Evolutionary conservation across 2,797 vertebrate genomes (phyloP).

Genomic region (Helicolenus hilgendorfi): DNA sequence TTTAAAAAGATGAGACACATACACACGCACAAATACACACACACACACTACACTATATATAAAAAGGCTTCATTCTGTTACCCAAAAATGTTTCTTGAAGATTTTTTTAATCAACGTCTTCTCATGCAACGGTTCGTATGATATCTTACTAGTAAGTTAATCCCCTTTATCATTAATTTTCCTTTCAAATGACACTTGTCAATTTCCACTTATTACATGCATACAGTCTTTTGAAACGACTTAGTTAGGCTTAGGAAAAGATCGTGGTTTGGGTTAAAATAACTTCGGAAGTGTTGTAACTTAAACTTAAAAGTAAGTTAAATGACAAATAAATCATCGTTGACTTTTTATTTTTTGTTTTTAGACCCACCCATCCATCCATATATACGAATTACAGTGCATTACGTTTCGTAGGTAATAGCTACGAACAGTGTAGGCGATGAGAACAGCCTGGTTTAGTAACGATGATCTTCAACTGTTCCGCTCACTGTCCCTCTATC

Average conservation of each 20-base stretch:
- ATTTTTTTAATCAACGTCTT: not conserved
- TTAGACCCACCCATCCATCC: too few relatives aligned
- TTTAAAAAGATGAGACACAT: not conserved
- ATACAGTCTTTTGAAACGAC: too few relatives aligned
- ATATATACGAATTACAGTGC: accelerated
- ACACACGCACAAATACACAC: not conserved
- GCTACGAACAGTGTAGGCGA: too few relatives aligned
- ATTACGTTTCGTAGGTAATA: too few relatives aligned
- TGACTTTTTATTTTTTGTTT: too few relatives aligned
- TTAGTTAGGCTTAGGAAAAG: too few relatives aligned
- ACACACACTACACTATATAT: not conserved
- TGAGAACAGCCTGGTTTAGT: not conserved
- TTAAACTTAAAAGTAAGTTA: too few relatives aligned
- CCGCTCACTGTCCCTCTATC: not conserved
- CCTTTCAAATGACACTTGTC: too few relatives aligned
- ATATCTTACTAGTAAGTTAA: accelerated
- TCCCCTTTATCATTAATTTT: too few relatives aligned
- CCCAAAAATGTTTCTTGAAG: not conserved
- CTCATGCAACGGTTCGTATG: accelerated
- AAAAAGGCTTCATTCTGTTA: not conserved
- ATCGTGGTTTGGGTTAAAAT: too few relatives aligned
- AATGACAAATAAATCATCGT: too few relatives aligned
- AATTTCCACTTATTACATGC: accelerated
- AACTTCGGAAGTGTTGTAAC: too few relatives aligned
- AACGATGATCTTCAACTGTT: not conserved